Evolutionary conservation across 1,140 invertebrate species (phyloP).

Genomic region (Nymphalis io): DNA sequence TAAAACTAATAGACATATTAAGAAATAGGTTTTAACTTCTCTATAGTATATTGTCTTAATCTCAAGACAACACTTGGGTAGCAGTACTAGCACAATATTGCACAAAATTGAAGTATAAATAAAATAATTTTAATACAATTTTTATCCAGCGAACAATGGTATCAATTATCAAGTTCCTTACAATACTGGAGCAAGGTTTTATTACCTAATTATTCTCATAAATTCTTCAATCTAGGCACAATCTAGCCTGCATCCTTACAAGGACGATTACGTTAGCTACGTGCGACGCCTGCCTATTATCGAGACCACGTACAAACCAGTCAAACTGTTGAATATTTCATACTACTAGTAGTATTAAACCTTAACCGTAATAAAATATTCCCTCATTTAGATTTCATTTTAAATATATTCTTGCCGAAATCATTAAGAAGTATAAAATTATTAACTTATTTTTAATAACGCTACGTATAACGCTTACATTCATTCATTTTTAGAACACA

Average conservation of each 20-base stretch:
- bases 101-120: neutral
- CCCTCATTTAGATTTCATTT: neutral
- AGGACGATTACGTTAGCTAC: conserved; percentile 44
- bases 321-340: conserved; percentile 26
- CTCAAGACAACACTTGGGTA: too few species aligned
- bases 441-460: too few species aligned
- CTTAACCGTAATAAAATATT: neutral
- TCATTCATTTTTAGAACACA: too few species aligned
- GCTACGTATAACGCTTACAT: too few species aligned
- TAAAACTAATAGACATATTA: too few species aligned
- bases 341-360: neutral
- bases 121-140: neutral
- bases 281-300: conserved; percentile 31
- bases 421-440: too few species aligned
- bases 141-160: conserved; percentile 17
- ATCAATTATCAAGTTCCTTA: conserved; percentile 33
- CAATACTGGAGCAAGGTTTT: conserved; percentile 46
- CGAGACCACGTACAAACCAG: conserved; percentile 30
- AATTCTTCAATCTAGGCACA: conserved; percentile 45
- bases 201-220: conserved; percentile 48
- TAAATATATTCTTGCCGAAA: too few species aligned
- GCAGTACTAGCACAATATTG: too few species aligned
- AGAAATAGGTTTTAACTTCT: too few species aligned
- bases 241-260: conserved; percentile 44
- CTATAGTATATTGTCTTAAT: too few species aligned